A percentile compares a stretch with the other conserved stretches of the same genome.
These are phyloP conservation scores for Rhinichthys klamathensis DNA, from an alignment of 2,113 vertebrate species.

Conservation along the genomic window DNA sequence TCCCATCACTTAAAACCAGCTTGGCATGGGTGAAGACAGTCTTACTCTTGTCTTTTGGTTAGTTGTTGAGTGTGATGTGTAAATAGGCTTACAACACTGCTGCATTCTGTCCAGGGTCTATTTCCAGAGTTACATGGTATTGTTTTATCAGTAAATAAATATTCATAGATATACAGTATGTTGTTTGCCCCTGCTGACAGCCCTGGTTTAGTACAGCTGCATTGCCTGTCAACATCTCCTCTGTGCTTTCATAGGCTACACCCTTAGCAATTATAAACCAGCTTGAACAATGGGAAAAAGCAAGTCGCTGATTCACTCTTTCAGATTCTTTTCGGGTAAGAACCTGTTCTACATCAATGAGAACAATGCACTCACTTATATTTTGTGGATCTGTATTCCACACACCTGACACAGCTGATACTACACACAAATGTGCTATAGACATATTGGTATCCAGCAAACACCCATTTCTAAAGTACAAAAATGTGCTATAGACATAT, in stretches of 20 bases:
- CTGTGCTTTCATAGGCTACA: constrained; percentile 51
- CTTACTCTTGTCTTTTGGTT: background rate
- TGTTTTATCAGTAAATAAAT: background rate
- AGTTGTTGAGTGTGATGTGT: background rate
- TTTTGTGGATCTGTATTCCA: background rate
- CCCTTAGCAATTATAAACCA: constrained; percentile 49
- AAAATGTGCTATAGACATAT: background rate
- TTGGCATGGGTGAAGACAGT: background rate
- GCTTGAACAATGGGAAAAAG: constrained; percentile 44
- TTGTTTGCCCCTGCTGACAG: background rate
- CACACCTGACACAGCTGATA: background rate
- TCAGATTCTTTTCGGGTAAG: constrained; percentile 59
- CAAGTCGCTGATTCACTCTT: constrained; percentile 47
- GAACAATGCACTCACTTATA: background rate
- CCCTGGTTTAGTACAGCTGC: constrained; percentile 54
- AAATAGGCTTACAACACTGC: background rate
- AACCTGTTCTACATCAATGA: background rate
- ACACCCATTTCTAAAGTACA: background rate
- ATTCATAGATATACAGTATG: background rate
- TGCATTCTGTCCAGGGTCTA: background rate
- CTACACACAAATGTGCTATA: background rate
- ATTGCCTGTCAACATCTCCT: constrained; percentile 60
- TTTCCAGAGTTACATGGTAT: background rate
- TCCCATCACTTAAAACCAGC: background rate
- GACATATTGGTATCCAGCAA: background rate